These are phyloP conservation scores for Pelosia muscerda DNA, from an alignment of 2,888 invertebrate genomes.

Conservation along the genomic window DNA sequence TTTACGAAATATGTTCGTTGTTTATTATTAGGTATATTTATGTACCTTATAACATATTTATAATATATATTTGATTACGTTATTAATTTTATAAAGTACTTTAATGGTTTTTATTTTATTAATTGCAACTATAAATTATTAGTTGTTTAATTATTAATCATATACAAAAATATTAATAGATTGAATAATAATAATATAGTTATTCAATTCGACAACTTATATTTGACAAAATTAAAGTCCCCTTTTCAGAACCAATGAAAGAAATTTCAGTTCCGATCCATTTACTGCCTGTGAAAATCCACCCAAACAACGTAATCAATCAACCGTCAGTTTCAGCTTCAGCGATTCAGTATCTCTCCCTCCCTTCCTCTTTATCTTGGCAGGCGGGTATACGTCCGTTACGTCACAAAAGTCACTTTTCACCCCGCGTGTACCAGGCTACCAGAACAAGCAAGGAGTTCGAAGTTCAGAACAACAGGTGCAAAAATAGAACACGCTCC, in stretches of 20 bases:
- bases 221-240: background rate
- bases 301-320: slow-evolving; percentile 30
- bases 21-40: no score
- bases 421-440: slow-evolving; percentile 77
- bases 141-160: no score
- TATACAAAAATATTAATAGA: no score
- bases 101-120: no score
- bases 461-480: slow-evolving; percentile 57
- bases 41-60: no score
- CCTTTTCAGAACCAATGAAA: background rate
- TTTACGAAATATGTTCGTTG: background rate
- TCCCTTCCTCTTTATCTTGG: slow-evolving; percentile 57
- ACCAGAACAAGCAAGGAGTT: slow-evolving; percentile 65
- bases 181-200: background rate
- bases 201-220: background rate
- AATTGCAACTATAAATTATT: no score
- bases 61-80: no score
- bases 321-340: slow-evolving; percentile 35
- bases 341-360: slow-evolving; percentile 36
- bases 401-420: slow-evolving; percentile 82
- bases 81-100: no score
- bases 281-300: slow-evolving; percentile 25
- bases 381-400: slow-evolving; percentile 73
- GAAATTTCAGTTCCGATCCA: slow-evolving; percentile 7
- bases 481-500: slow-evolving; percentile 79